Base-by-base conservation (phyloP, 1,140 invertebrate species). In the Holotrichia oblita region DNA sequence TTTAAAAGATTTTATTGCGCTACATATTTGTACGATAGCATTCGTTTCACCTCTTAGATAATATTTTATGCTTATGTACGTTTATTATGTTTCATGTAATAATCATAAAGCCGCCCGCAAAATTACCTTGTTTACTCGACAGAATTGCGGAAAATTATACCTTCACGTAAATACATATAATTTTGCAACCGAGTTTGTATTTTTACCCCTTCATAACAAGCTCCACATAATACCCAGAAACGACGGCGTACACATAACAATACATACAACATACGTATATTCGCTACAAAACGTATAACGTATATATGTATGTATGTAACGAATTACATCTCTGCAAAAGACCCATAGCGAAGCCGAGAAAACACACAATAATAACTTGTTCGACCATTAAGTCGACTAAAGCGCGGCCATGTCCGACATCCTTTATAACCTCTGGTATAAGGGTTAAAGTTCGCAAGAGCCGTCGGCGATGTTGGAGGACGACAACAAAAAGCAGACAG, bases 401-500 rank as follows among this genome's bases (percentile, higher is more conserved):
- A 77, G 22, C 8, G 48, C 48, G 48, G 48, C 48, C 48, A 55
- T 55, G 48, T 55, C 48, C 48, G 40, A 40, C 24, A 79, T 44
- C 77, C 77, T 73, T 69, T 79, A 79, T 73, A 82, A 79, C 81
- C 81, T 78, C 64, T 20, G 42, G 79, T 80, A 83, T 83, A 81
- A 83, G 82, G 82, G 83, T 82, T 81, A 83, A 75, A 83, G 79
- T 80, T 81, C 76, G 27, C 76, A 40, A 76, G 77, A 75, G 76
- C 69, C 48, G 77, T 76, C 76, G 79, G 79, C 61, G 79, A 78
- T 76, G 77, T 27, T n/a, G 72, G 34, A 40, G 73, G 64, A 80
- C 73, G 74, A 79, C 77, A 78, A 78, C 80, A 80, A 80, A 78
- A 77, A 78, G 79, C 77, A 85, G 83, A 83, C 82, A 84, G 83